Percentiles rank a stretch among this genome's conserved stretches.
These are phyloP conservation scores for Cylloceria caligata DNA, from an alignment of 2,888 invertebrate genomes.

Conservation along the genomic window DNA sequence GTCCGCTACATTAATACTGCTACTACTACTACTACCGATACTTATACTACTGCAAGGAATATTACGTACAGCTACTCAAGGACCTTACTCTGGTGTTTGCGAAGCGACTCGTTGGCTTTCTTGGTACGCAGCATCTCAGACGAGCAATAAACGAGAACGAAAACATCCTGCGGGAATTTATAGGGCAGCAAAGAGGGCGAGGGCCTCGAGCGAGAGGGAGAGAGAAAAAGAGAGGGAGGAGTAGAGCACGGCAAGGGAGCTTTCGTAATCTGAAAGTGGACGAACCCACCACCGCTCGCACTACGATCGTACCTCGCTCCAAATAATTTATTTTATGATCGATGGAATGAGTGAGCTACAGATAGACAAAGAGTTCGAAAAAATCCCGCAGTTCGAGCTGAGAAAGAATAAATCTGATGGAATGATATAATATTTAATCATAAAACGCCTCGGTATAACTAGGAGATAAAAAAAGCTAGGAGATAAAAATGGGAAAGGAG, in stretches of 20 bases:
- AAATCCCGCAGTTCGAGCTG: neutral
- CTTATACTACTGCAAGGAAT: too few relatives aligned
- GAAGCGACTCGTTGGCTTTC: neutral
- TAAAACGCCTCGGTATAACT: conserved; percentile 40
- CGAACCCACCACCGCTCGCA: conserved; percentile 25
- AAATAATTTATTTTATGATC: conserved; percentile 63
- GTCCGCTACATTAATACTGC: neutral
- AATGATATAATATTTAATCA: conserved; percentile 46
- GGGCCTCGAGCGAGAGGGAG: too few relatives aligned
- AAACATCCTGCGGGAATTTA: conserved; percentile 1
- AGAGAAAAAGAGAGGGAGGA: too few relatives aligned
- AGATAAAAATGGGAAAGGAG: conserved; percentile 55
- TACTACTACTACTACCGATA: neutral
- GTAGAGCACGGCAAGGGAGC: neutral
- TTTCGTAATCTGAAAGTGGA: conserved; percentile 57
- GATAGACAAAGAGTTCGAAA: neutral
- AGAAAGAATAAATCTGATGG: conserved; percentile 27
- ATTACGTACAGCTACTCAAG: too few relatives aligned
- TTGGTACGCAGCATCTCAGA: neutral
- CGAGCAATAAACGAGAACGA: conserved; percentile 9
- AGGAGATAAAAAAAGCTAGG: neutral
- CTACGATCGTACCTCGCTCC: conserved; percentile 41
- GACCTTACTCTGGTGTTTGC: neutral
- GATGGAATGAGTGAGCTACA: conserved; percentile 16
- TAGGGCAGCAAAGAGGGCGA: conserved; percentile 2